Evolutionary conservation across 1,140 invertebrate genomes (phyloP).

Genomic region (Bursaphelenchus mucronatus): DNA sequence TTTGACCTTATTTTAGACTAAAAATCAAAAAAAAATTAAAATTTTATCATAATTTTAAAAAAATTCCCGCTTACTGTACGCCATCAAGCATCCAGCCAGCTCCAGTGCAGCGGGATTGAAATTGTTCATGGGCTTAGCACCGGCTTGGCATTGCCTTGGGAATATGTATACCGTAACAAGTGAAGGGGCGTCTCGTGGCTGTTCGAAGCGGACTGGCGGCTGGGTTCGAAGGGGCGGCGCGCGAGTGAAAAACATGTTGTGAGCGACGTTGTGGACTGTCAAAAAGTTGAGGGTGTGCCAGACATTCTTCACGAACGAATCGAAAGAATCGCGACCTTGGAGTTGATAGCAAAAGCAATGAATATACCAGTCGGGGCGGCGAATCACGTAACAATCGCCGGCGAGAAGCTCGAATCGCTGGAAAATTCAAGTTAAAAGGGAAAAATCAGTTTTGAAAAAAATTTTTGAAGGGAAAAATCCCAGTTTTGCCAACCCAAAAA

Average conservation of each 20-base stretch:
- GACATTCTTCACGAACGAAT: constrained; percentile 45
- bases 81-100: constrained; percentile 53
- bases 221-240: constrained; percentile 47
- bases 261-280: constrained; percentile 49
- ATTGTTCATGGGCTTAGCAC: constrained; percentile 53
- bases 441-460: too few relatives aligned
- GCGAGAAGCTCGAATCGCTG: constrained; percentile 45
- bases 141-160: constrained; percentile 44
- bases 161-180: constrained; percentile 60
- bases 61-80: constrained; percentile 51
- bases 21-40: constrained; percentile 11
- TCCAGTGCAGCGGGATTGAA: constrained; percentile 58
- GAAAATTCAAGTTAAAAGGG: constrained; percentile 10
- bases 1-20: neutral
- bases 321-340: constrained; percentile 32
- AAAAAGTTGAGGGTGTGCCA: constrained; percentile 46
- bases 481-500: too few relatives aligned
- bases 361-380: constrained; percentile 53
- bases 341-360: constrained; percentile 56
- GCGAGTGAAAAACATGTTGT: constrained; percentile 55
- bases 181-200: constrained; percentile 23
- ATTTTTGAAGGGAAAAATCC: too few relatives aligned
- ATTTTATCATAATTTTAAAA: constrained; percentile 4
- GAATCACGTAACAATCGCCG: constrained; percentile 40
- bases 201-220: constrained; percentile 27